Base-by-base conservation (phyloP, 2,888 invertebrate genomes). In the Theodoxus fluviatilis region DNA sequence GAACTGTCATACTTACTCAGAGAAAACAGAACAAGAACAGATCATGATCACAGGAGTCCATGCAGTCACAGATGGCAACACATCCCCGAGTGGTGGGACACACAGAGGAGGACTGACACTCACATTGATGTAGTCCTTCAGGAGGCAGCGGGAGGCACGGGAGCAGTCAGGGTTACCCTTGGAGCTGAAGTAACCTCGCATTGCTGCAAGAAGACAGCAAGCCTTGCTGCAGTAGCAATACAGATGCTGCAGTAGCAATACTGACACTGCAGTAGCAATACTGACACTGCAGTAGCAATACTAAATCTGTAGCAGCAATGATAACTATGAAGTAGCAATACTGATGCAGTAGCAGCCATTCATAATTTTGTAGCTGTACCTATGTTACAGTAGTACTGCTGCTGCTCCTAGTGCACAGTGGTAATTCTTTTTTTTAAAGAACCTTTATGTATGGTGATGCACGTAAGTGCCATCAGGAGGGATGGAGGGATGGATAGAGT, bases 101-200 rank as follows among this genome's bases (percentile, higher is more conserved):
- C n/a, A n/a, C n/a, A n/a, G n/a, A n/a, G n/a, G n/a, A 28, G 57
- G 28, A 25, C n/a, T 15, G 2, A 31, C 4, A 78, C 85, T 75
- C 77, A 87, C 88, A 74, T 84, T 86, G 35, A 88, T 84, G 80
- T 86, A 89, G 85, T 98, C 97, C 85, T 98, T 98, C 0, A 98
- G 90, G 73, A 99, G 89, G 72, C 93, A 91, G 43, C 98, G 91
- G 0, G 98, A 93, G 0, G 97, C 93, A 33, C 98, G 91, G 0
- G 98, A 92, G 85, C 93, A 93, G 89, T 99, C 98, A 0, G 98
- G 98, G 79, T 96, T 93, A 0, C 98, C 98, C 69, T 89, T 86
- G 7, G 94, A 93, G 0, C 97, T 96, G 98, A 98, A 98, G 87
- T 94, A 98, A 28, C 98, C 98, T 81, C 98, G 90, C 89, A 94